Conservation (phyloP, 2,113 vertebrate species). For the Marmota monax region DNA sequence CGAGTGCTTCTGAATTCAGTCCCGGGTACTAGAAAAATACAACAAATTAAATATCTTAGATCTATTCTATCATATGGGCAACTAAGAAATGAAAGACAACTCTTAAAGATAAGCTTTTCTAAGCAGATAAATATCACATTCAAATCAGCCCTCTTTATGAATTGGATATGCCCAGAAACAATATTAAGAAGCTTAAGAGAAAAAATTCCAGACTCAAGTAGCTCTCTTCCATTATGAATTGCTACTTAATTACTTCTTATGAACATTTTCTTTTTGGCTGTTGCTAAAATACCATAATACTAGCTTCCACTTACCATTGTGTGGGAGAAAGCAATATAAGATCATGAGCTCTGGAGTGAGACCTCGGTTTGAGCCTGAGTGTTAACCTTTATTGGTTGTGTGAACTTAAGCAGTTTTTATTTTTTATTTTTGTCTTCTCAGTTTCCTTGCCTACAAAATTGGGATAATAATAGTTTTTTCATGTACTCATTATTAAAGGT, state of each 20-base stretch:
- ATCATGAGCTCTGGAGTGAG: not conserved
- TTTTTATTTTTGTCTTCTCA: not conserved
- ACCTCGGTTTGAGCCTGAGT: not conserved
- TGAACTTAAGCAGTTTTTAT: not conserved
- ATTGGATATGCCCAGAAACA: not conserved
- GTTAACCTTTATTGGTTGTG: not conserved
- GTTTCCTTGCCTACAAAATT: slow-evolving; percentile 35
- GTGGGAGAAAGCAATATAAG: not conserved
- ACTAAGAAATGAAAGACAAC: not conserved
- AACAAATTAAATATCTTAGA: not conserved
- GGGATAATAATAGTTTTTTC: not conserved
- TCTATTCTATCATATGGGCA: not conserved
- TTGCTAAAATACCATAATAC: slow-evolving; percentile 35
- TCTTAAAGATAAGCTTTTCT: not conserved
- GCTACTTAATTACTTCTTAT: not conserved
- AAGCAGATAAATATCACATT: not conserved
- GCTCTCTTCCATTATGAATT: not conserved
- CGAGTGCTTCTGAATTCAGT: no score
- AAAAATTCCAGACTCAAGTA: not conserved
- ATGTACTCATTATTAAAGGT: not conserved
- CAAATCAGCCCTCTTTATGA: not conserved
- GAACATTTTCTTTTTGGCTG: slow-evolving; percentile 29
- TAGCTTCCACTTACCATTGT: not conserved
- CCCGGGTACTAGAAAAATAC: no score
- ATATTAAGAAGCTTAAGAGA: slow-evolving; percentile 27